These are phyloP conservation scores for Tachyglossus aculeatus DNA, from an alignment of 2,797 vertebrate genomes.

Conservation along the genomic window DNA sequence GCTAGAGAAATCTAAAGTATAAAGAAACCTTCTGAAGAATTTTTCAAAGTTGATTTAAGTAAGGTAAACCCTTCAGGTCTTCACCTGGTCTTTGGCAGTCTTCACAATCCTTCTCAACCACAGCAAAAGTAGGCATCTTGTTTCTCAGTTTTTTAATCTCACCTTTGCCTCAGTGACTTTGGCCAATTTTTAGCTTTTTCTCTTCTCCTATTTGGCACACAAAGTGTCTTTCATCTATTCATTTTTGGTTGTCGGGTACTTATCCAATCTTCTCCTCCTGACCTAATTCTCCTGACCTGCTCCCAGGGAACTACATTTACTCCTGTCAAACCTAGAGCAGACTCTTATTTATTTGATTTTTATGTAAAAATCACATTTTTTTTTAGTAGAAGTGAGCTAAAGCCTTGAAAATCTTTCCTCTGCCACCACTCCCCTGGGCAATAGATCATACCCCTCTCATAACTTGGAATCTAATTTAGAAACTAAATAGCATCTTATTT, in stretches of 20 bases:
- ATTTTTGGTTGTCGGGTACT: background rate
- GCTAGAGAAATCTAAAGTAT: too few relatives aligned
- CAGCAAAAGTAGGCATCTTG: background rate
- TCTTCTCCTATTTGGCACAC: background rate
- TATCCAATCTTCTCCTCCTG: background rate
- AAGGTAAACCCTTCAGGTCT: too few relatives aligned
- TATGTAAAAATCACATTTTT: background rate
- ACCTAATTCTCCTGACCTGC: background rate
- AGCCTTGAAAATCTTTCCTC: background rate
- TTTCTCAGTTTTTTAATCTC: background rate
- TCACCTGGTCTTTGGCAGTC: too few relatives aligned
- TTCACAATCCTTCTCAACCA: background rate
- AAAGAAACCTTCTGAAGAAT: too few relatives aligned
- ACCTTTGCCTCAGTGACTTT: background rate
- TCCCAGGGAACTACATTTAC: background rate
- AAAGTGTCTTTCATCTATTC: fast-evolving
- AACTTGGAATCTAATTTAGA: background rate
- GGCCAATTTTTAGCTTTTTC: background rate
- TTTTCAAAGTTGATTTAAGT: too few relatives aligned
- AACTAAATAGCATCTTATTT: constrained; percentile 8
- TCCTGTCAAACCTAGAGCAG: background rate
- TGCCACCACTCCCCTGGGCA: background rate
- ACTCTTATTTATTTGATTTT: constrained; percentile 14
- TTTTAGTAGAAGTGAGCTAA: constrained; percentile 14
- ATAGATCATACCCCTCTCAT: background rate